A percentile compares a stretch with the other conserved stretches of the same genome.
These are phyloP conservation scores for Hymenochirus boettgeri DNA, from an alignment of 2,113 vertebrate genomes.

Conservation along the genomic window DNA sequence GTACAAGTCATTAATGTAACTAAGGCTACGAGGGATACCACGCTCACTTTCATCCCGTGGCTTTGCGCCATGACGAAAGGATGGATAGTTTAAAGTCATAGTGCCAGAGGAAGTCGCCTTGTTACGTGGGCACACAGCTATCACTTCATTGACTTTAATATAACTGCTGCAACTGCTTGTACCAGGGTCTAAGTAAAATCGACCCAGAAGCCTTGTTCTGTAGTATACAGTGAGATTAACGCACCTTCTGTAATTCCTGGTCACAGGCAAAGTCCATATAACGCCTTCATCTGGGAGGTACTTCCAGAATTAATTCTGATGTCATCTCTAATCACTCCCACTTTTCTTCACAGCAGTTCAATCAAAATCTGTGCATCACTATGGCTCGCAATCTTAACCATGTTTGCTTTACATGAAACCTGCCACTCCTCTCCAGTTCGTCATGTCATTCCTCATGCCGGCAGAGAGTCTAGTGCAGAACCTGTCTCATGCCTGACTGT, in stretches of 20 bases:
- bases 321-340: conserved; percentile 17
- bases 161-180: background rate
- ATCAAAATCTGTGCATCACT: background rate
- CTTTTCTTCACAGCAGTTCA: background rate
- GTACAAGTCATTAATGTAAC: conserved; percentile 57
- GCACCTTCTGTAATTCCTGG: conserved; percentile 17
- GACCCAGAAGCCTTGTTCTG: background rate
- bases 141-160: background rate
- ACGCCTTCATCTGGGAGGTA: no score
- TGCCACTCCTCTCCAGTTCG: no score
- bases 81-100: conserved; percentile 16
- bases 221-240: background rate
- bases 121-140: background rate
- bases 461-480: no score
- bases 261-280: conserved; percentile 1
- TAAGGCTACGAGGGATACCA: conserved; percentile 46
- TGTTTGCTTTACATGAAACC: background rate
- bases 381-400: background rate
- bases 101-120: background rate
- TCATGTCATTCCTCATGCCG: no score
- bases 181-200: background rate
- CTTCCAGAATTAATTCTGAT: conserved; percentile 1
- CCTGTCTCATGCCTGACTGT: background rate
- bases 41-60: background rate
- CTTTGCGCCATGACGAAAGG: background rate